Conservation (phyloP, 2,113 vertebrate species). For the Sander vitreus region DNA sequence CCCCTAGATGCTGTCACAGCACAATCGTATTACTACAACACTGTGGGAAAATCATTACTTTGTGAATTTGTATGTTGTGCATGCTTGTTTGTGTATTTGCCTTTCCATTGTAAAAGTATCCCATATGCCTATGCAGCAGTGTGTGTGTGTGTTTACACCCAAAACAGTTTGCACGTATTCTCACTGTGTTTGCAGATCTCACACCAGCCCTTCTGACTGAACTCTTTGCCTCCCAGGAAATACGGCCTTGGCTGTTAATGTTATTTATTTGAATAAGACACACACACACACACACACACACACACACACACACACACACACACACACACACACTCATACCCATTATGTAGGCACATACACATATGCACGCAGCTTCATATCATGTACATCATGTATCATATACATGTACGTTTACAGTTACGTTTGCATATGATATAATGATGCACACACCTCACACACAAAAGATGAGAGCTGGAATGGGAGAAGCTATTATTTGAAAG, state of each 20-base stretch:
- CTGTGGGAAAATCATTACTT: constrained; percentile 42
- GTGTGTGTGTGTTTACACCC: constrained; percentile 39
- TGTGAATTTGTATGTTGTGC: constrained; percentile 4
- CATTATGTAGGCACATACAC: background rate
- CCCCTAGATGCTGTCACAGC: constrained; percentile 23
- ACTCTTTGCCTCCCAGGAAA: constrained; percentile 12
- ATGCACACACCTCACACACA: background rate
- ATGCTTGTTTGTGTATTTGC: constrained; percentile 5
- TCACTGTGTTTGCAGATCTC: constrained; percentile 49
- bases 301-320: too few species aligned
- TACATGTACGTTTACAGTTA: background rate
- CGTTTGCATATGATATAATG: background rate
- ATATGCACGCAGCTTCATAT: background rate
- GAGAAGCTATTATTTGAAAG: background rate
- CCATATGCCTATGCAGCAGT: background rate
- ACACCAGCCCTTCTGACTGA: background rate
- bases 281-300: background rate
- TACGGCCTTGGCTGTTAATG: constrained; percentile 13
- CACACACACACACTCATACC: background rate
- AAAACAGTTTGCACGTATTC: constrained; percentile 35
- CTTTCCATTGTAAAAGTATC: background rate
- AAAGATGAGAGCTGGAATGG: background rate
- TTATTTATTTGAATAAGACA: background rate
- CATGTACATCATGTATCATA: too few species aligned
- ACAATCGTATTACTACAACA: constrained; percentile 23